Evolutionary conservation across 2,113 vertebrate genomes (phyloP).

Genomic region (Festucalex cinctus): DNA sequence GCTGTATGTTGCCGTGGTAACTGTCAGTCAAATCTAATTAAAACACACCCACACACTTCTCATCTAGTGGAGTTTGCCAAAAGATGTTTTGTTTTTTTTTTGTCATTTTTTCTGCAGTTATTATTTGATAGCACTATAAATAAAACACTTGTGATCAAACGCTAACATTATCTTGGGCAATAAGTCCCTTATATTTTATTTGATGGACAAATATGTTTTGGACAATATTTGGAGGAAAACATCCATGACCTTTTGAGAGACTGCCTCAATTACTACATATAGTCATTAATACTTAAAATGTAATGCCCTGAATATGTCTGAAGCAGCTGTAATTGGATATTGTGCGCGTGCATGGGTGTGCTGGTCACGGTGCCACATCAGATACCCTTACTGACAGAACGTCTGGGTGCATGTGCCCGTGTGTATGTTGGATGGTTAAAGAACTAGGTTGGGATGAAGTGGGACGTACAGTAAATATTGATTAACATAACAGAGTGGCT

Average conservation of each 20-base stretch:
- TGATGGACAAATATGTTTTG: background rate
- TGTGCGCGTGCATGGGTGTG: constrained; percentile 17
- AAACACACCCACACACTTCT: constrained; percentile 10
- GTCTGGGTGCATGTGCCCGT: constrained; percentile 1
- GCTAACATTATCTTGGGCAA: background rate
- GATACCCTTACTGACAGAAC: constrained; percentile 63
- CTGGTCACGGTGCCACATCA: constrained; percentile 30
- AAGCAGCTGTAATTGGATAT: constrained; percentile 53
- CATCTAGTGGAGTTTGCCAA: background rate
- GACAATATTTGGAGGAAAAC: background rate
- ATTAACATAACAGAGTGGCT: background rate
- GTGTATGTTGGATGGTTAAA: background rate
- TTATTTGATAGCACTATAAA: background rate
- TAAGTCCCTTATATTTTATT: background rate
- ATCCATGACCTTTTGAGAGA: constrained; percentile 41
- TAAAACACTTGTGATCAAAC: background rate
- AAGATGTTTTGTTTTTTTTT: background rate
- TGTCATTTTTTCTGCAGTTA: background rate
- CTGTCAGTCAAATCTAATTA: constrained; percentile 14
- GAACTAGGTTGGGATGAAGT: background rate
- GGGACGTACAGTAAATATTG: background rate
- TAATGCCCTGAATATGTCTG: constrained; percentile 43
- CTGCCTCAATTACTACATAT: constrained; percentile 51
- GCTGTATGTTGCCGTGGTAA: background rate
- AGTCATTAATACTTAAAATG: constrained; percentile 62